Percentiles rank a stretch among this genome's conserved stretches.
Evolutionary conservation across 2,113 vertebrate genomes (phyloP).

Genomic region (Carollia perspicillata): DNA sequence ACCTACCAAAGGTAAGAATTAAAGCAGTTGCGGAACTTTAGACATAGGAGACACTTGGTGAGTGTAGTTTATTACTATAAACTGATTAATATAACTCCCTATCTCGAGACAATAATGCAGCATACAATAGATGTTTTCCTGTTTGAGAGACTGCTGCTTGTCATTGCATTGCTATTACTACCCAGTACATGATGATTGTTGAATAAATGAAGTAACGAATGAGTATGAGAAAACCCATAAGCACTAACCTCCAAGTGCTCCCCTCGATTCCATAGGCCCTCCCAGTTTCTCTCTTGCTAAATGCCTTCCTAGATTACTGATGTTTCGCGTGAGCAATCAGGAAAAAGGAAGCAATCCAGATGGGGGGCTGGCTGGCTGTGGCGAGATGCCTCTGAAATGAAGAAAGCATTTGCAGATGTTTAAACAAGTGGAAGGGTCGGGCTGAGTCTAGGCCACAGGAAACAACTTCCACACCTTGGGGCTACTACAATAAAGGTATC

Average conservation of each 20-base stretch:
- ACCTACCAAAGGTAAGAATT: background rate
- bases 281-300: background rate
- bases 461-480: slow-evolving; percentile 71
- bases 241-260: background rate
- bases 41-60: background rate
- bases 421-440: slow-evolving; percentile 42
- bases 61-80: background rate
- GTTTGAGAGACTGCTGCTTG: background rate
- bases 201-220: slow-evolving; percentile 30
- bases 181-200: background rate
- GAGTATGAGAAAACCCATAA: background rate
- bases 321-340: slow-evolving; percentile 31
- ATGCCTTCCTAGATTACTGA: background rate
- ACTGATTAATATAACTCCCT: background rate
- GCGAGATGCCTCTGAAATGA: slow-evolving; percentile 63
- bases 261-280: slow-evolving; percentile 30
- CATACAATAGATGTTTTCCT: background rate
- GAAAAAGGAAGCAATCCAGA: slow-evolving; percentile 65
- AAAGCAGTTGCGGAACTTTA: background rate
- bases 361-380: slow-evolving; percentile 33
- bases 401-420: slow-evolving; percentile 72
- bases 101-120: background rate
- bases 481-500: slow-evolving; percentile 58
- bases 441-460: slow-evolving; percentile 45
- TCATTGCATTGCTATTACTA: background rate